Evolutionary conservation across 2,113 vertebrate genomes (phyloP), one percentile per base, ranked within the genome.

Genomic region (Sinocyclocheilus maitianheensis): DNA sequence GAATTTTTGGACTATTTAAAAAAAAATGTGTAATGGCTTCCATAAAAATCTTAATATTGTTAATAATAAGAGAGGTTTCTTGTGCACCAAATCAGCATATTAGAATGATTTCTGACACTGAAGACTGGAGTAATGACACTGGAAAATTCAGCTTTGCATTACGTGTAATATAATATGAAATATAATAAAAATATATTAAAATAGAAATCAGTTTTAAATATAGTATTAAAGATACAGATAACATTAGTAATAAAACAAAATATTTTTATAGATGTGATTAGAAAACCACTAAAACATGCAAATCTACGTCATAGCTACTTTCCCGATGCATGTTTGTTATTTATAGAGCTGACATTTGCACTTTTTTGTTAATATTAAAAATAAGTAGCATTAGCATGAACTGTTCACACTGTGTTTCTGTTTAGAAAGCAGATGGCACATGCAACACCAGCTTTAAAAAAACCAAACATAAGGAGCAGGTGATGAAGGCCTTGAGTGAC

Each of bases 361-460:
- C 2, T 10, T 62, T 58, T 62, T 62, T 62, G 20, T 62, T 62
- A 1, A 8, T 60, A 22, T 22, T 60, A 60, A 60, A 60, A 22
- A 60, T 2, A 62, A n/a, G 8, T 10, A n/a, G 22, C 20, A 9
- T 22, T 3, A 22, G 3, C 55, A 60, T 22, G 20, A 60, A 9
- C 55, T 10, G 58, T 60, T 60, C 20, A 60, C 55, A 22, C 2
- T 65, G 18, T 60, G 14, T 69, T 67, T 81, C 1, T 60, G 5
- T 77, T 22, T 91, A 98, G 97, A 97, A 96, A 92, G 94, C 95
- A 0, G 95, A 97, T 8, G 96, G 96, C 43, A 95, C 96, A 1
- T 97, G 96, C 84, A 96, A 95, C 91, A 97, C 95, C 82, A 97
- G 96, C 91, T 97, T 98, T 81, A 97, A 97, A 94, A 97, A 95